phyloP scores from a whole-genome alignment of 2,797 vertebrate genomes.

The Heterohyrax brucei region DNA sequence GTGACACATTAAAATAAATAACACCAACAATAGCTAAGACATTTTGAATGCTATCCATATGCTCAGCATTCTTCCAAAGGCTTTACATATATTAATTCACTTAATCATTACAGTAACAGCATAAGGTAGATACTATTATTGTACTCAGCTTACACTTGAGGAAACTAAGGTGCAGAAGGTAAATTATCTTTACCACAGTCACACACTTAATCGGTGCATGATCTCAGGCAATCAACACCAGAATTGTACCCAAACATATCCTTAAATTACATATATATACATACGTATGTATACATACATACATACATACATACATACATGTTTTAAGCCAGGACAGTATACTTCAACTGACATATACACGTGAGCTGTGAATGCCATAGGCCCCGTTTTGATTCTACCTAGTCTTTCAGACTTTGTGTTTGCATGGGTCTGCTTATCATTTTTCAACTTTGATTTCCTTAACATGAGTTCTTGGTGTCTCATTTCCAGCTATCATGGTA shows the following conservation, averaged over 20 bases:
- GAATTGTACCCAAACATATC: background rate
- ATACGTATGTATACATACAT: too few relatives aligned
- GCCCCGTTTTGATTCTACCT: background rate
- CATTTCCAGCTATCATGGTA: background rate
- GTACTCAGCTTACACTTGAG: background rate
- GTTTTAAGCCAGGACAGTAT: background rate
- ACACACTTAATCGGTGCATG: background rate
- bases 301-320: too few relatives aligned
- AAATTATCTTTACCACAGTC: background rate
- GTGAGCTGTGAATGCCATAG: background rate
- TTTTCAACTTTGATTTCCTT: background rate
- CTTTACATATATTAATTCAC: background rate
- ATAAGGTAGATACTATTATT: background rate
- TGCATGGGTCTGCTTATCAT: background rate
- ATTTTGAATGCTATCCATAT: background rate
- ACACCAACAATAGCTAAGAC: background rate
- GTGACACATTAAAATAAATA: conserved; percentile 15
- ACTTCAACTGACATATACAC: background rate
- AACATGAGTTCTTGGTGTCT: background rate
- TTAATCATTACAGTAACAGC: background rate
- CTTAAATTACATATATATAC: background rate
- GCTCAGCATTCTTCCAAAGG: background rate
- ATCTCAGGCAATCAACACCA: background rate
- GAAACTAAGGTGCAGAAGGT: background rate
- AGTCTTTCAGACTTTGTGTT: background rate